Conservation (phyloP, 2,797 vertebrate species). For the Eospalax fontanierii region DNA sequence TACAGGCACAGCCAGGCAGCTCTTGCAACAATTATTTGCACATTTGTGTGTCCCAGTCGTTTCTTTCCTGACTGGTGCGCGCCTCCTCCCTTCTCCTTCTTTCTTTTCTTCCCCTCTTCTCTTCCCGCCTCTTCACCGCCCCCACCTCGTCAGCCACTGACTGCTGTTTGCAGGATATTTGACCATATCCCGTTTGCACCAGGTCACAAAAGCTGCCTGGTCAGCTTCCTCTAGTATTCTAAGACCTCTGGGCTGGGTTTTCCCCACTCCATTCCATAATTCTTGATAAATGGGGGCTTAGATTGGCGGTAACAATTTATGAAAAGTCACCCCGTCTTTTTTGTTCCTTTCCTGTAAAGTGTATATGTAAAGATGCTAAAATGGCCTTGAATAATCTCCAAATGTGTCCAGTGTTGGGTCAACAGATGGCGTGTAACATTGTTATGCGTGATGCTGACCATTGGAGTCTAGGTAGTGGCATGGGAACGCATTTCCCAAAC, state of each 20-base stretch:
- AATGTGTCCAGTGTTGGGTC: neutral
- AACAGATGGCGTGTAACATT: neutral
- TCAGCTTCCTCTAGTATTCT: constrained; percentile 65
- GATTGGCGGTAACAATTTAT: neutral
- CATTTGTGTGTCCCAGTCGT: constrained; percentile 2
- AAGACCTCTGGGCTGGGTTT: constrained; percentile 31
- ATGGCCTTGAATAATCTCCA: neutral
- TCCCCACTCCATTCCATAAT: neutral
- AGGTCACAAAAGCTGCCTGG: constrained; percentile 64
- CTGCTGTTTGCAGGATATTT: constrained; percentile 66
- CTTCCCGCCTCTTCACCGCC: neutral
- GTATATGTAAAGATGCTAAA: constrained; percentile 24
- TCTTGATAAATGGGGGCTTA: neutral
- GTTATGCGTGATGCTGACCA: neutral
- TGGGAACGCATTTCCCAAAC: constrained; percentile 48
- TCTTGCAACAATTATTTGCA: neutral
- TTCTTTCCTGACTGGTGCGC: constrained; percentile 2
- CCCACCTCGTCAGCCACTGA: neutral
- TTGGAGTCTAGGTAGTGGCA: neutral
- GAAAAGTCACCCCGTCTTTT: constrained; percentile 30
- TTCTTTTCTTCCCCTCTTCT: neutral
- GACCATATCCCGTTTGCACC: constrained; percentile 65
- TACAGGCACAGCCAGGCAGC: neutral
- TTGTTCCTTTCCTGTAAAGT: constrained; percentile 34
- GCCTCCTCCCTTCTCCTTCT: neutral